Base-by-base conservation (phyloP, 2,113 vertebrate species). In the Nerophis ophidion region DNA sequence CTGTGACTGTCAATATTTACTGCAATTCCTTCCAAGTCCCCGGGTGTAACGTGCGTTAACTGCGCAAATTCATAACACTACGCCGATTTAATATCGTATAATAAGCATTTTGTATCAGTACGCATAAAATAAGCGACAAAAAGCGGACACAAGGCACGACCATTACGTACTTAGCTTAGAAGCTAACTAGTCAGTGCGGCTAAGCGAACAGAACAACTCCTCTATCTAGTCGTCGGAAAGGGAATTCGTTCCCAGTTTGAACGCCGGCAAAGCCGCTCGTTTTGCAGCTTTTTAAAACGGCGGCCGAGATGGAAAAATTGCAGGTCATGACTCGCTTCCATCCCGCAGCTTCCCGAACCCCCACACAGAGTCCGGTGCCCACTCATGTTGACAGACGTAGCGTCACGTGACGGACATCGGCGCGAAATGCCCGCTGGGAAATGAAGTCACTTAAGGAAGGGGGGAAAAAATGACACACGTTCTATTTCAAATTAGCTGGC, bases 341-440 rank as follows among this genome's bases (percentile, higher is more conserved):
- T 61, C 65, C 79, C 72, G 67, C 76, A 63, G 74, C 70, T 76
- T 72, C 75, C 63, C 26, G 26, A 26, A 26, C 4, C 26, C 26
- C 55, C 61, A n/a, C 52, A 59, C 68, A 66, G 71, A 50, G 63
- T 26, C 26, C 26, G 26, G 26, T 74, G 61, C 63, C 83, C 68
- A 81, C 76, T 81, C 76, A 63, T 81, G 84, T 82, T 85, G 81
- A 84, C 80, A 76, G 77, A 77, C 79, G 68, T 36, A 8, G 0
- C 0, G 49, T 81, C 77, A 85, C 17, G 79, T 84, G 82, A 68
- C 57, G 17, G 1, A 12, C 70, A 66, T 66, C 3, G 4, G 8
- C 12, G 1, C 69, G 34, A 64, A 1, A 19, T 46, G 87, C 61
- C 84, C 65, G 46, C 44, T 80, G 87, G 86, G 75, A 83, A 70